Percentiles rank a stretch among this genome's conserved stretches.
Conservation (phyloP, 2,113 vertebrate genomes). For the Dasyurus viverrinus region DNA sequence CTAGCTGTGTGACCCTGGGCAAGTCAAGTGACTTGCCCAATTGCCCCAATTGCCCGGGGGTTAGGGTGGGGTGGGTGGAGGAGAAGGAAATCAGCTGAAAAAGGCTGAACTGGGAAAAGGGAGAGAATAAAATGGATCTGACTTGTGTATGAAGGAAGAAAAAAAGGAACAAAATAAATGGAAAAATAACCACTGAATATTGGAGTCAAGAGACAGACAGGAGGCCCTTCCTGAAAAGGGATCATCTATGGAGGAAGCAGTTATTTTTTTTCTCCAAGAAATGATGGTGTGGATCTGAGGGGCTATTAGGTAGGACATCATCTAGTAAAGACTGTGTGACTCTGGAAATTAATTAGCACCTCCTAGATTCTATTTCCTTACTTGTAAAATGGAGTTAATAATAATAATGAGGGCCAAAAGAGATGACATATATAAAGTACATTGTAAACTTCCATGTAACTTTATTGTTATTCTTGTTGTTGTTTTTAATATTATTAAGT, state of each 20-base stretch:
- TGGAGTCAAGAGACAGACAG: not conserved
- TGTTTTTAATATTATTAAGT: not conserved
- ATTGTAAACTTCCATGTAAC: not conserved
- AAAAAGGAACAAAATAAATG: not conserved
- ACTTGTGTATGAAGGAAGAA: not conserved
- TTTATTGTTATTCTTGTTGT: not conserved
- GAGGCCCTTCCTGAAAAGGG: not conserved
- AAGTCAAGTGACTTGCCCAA: no score
- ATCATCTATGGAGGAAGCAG: not conserved
- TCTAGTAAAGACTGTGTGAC: not conserved
- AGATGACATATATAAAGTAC: not conserved
- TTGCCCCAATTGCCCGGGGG: no score
- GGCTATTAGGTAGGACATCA: not conserved
- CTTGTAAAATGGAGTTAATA: not conserved
- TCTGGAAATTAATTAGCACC: not conserved
- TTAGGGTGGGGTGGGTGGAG: no score
- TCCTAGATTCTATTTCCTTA: not conserved
- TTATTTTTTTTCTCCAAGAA: not conserved
- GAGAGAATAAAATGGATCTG: not conserved
- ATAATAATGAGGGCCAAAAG: not conserved
- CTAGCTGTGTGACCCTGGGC: no score
- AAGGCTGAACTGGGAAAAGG: no score
- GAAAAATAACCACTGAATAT: not conserved
- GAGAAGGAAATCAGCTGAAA: no score
- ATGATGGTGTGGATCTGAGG: not conserved